Evolutionary conservation across 2,888 invertebrate species (phyloP).

Genomic region (Mimumesa dahlbomi): DNA sequence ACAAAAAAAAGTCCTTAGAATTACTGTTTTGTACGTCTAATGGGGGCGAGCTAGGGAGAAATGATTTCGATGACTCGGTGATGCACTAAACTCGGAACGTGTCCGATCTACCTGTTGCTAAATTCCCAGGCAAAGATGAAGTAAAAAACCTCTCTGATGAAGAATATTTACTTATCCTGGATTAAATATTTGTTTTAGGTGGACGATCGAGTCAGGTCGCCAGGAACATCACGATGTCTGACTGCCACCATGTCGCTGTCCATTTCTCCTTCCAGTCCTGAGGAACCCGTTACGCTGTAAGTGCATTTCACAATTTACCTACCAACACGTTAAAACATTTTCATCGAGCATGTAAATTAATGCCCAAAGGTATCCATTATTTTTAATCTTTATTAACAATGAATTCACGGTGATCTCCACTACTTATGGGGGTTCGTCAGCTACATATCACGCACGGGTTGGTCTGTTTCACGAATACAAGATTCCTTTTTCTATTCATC

Average conservation of each 20-base stretch:
- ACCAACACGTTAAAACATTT: not conserved
- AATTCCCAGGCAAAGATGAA: constrained; percentile 63
- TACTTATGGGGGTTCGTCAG: no score
- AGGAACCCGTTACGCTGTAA: constrained; percentile 79
- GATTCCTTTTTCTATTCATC: no score
- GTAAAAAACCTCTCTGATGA: constrained; percentile 54
- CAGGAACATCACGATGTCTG: constrained; percentile 76
- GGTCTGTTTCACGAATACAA: no score
- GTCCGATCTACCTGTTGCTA: constrained; percentile 77
- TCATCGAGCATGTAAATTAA: no score
- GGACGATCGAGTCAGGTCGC: constrained; percentile 79
- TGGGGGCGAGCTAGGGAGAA: no score
- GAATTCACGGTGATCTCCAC: no score
- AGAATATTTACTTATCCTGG: no score
- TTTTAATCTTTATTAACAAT: no score
- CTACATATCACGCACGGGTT: no score
- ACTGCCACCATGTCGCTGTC: constrained; percentile 68
- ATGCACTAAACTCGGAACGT: constrained; percentile 66
- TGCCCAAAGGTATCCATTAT: no score
- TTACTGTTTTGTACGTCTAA: no score
- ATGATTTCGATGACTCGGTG: constrained; percentile 63
- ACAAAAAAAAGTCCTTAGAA: constrained; percentile 39
- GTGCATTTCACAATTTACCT: constrained; percentile 58
- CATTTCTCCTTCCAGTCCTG: constrained; percentile 76
- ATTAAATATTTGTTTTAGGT: constrained; percentile 73